These are phyloP conservation scores for Dorcus hopei DNA, from an alignment of 2,888 invertebrate genomes.

Conservation along the genomic window DNA sequence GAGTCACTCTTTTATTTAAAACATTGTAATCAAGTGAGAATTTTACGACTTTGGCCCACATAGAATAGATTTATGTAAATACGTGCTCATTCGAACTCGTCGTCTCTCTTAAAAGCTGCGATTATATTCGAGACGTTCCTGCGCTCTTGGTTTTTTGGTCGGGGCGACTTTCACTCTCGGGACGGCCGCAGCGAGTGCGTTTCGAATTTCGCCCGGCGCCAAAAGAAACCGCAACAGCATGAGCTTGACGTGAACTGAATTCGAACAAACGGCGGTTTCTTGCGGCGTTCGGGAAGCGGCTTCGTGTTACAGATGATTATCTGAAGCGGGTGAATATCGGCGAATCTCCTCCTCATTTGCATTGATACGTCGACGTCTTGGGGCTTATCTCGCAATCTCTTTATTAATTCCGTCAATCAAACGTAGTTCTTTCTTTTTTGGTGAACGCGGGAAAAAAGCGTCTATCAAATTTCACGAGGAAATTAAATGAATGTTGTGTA, in stretches of 20 bases:
- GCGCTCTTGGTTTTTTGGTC: no score
- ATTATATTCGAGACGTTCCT: no score
- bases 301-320: slow-evolving; percentile 9
- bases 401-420: slow-evolving; percentile 19
- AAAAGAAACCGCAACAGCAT: background rate
- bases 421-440: no score
- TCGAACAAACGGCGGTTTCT: background rate
- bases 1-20: no score
- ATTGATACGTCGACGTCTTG: slow-evolving; percentile 9
- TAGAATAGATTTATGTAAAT: no score
- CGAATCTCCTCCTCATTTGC: slow-evolving; percentile 11
- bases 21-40: no score
- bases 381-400: slow-evolving; percentile 14
- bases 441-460: no score
- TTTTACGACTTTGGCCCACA: no score
- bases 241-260: background rate
- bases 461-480: no score
- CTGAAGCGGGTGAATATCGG: slow-evolving; percentile 8
- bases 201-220: background rate
- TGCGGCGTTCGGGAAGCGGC: slow-evolving; percentile 1
- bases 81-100: no score
- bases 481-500: no score
- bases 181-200: background rate
- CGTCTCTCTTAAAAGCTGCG: no score
- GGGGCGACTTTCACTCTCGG: background rate